Conservation (phyloP, 2,797 vertebrate species). For the Macropodus opercularis region DNA sequence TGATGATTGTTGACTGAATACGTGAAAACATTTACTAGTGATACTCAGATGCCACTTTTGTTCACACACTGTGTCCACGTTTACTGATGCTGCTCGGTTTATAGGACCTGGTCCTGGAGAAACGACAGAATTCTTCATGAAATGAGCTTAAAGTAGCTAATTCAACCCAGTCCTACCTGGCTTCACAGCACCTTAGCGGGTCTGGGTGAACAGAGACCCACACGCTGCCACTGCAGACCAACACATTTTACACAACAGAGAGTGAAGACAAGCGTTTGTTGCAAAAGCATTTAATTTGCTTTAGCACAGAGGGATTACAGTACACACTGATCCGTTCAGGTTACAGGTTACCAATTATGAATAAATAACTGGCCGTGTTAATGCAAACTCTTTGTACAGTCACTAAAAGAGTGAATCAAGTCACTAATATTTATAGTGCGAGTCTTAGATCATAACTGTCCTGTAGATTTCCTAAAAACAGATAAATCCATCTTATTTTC, state of each 20-base stretch:
- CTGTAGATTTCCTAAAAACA: slow-evolving; percentile 54
- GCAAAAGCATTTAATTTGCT: slow-evolving; percentile 80
- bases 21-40: no score
- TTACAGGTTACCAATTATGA: slow-evolving; percentile 82
- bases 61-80: no score
- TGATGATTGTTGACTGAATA: no score
- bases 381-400: slow-evolving; percentile 78
- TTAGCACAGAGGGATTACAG: slow-evolving; percentile 79
- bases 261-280: slow-evolving; percentile 38
- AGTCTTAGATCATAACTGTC: slow-evolving; percentile 55
- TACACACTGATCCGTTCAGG: slow-evolving; percentile 78
- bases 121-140: no score
- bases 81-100: no score
- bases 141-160: no score
- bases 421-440: slow-evolving; percentile 64
- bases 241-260: slow-evolving; percentile 9
- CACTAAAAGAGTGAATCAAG: slow-evolving; percentile 72
- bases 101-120: no score
- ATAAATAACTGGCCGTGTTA: slow-evolving; percentile 87
- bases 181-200: no score
- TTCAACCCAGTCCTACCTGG: no score
- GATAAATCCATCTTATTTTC: slow-evolving; percentile 64
- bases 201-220: neutral
- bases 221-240: neutral
- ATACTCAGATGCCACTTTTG: no score